These are phyloP conservation scores for Datnioides undecimradiatus DNA, from an alignment of 2,113 vertebrate genomes.

Conservation along the genomic window DNA sequence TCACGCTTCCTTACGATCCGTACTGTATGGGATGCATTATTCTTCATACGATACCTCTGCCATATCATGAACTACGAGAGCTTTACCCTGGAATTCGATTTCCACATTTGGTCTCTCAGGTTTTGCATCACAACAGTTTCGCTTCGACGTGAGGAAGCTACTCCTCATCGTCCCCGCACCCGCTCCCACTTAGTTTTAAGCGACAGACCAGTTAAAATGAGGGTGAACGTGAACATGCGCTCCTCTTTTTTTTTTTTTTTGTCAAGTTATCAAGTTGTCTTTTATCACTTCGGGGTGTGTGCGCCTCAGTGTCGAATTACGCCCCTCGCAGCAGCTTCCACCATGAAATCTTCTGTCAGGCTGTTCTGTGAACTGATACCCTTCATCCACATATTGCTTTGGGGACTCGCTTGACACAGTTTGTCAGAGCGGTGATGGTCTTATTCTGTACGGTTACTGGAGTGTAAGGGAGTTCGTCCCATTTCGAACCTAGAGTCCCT, in stretches of 20 bases:
- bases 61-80: not conserved
- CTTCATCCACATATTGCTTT: constrained; percentile 55
- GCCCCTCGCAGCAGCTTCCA: constrained; percentile 19
- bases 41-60: not conserved
- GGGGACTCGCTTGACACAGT: constrained; percentile 43
- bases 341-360: constrained; percentile 39
- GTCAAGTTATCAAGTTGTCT: constrained; percentile 22
- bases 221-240: not conserved
- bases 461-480: not conserved
- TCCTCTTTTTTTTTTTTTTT: not conserved
- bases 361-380: constrained; percentile 52
- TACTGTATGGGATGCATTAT: not conserved
- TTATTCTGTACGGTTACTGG: not conserved
- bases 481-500: not conserved
- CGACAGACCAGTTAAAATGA: constrained; percentile 8
- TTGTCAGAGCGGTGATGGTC: constrained; percentile 31
- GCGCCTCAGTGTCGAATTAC: constrained; percentile 46
- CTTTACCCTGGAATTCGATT: constrained; percentile 12
- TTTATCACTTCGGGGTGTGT: not conserved
- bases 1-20: not conserved
- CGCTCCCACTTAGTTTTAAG: not conserved
- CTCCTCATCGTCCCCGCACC: not conserved
- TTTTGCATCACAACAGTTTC: constrained; percentile 21
- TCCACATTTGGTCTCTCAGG: constrained; percentile 1
- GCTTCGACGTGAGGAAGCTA: not conserved